These are phyloP conservation scores for Serranus cabrilla DNA, from an alignment of 2,797 vertebrate species.

Conservation along the genomic window DNA sequence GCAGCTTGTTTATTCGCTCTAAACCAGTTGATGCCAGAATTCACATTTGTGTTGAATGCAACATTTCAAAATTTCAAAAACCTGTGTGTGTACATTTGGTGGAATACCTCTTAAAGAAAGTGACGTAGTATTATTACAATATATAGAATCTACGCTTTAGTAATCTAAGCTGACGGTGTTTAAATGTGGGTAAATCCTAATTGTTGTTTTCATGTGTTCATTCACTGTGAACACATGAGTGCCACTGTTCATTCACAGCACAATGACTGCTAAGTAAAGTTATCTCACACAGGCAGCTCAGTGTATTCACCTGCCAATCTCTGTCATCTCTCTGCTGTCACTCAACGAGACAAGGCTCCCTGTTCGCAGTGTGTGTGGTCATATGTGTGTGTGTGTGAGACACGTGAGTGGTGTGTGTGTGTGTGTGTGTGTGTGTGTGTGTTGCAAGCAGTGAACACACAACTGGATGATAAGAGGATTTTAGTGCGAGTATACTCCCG, in stretches of 20 bases:
- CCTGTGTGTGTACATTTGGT: no score
- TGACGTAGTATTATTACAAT: no score
- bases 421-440: slow-evolving; percentile 31
- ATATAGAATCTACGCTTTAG: neutral
- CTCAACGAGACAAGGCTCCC: slow-evolving; percentile 11
- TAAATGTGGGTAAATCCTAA: slow-evolving; percentile 1
- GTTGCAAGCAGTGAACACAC: neutral
- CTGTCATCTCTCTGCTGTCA: slow-evolving; percentile 40
- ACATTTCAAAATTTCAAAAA: no score
- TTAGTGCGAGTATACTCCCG: slow-evolving; percentile 12
- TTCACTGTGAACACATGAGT: neutral
- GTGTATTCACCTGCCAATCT: slow-evolving; percentile 45
- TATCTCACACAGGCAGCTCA: slow-evolving; percentile 14
- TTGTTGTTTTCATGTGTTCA: neutral
- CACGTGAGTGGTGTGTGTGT: slow-evolving; percentile 22
- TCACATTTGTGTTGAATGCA: no score
- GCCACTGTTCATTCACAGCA: slow-evolving; percentile 3
- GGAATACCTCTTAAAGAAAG: no score
- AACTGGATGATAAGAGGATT: slow-evolving; percentile 12
- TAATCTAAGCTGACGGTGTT: neutral
- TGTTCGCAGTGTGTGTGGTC: slow-evolving; percentile 14
- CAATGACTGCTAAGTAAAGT: neutral
- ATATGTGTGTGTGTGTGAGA: slow-evolving; percentile 18
- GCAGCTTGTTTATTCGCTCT: no score
- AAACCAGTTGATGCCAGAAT: no score